Evolutionary conservation across 1,140 invertebrate species (phyloP), one percentile per base, ranked within the genome.

Genomic region (Nylanderia fulva): DNA sequence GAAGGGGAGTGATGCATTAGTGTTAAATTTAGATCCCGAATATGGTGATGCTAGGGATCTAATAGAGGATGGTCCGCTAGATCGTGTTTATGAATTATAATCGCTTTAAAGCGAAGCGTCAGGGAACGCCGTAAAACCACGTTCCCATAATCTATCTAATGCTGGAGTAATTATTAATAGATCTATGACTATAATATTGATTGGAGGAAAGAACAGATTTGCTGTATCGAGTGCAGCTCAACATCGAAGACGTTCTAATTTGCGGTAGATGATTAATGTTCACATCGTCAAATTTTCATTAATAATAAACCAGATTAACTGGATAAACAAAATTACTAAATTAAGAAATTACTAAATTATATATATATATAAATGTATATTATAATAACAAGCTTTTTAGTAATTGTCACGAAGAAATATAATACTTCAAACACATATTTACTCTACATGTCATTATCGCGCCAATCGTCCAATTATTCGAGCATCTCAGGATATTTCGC

Each of bases 71-170:
- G 66, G 42, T 63, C 80, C 71, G 42, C 21, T 52, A 58, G 71
- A 84, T 84, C 42, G 29, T 84, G 71, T 75, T 76, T 75, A 84
- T 84, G 48, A 84, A 75, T 84, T 74, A 75, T 84, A 76, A 84
- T 76, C 80, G 71, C 80, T 76, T 84, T 84, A 84, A 84, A 84
- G 71, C 80, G 71, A 63, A 63, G 56, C 80, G 71, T 76, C 33
- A 36, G 42, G 56, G 4, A 58, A 71, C 66, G 36, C 52, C 36
- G 27, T 54, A 82, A 68, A 82, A n/a, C n/a, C n/a, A 82, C 36
- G 52, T 39, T 82, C 18, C 36, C 24, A 60, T 71, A 80, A 82
- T 82, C 66, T 71, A 71, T 71, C 64, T 58, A n/a, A 36, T 56
- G 71, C 71, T 36, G 48, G 58, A 71, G 36, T 36, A 82, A 71